These are phyloP conservation scores for Alcis repandata DNA, from an alignment of 2,888 invertebrate species.

Conservation along the genomic window DNA sequence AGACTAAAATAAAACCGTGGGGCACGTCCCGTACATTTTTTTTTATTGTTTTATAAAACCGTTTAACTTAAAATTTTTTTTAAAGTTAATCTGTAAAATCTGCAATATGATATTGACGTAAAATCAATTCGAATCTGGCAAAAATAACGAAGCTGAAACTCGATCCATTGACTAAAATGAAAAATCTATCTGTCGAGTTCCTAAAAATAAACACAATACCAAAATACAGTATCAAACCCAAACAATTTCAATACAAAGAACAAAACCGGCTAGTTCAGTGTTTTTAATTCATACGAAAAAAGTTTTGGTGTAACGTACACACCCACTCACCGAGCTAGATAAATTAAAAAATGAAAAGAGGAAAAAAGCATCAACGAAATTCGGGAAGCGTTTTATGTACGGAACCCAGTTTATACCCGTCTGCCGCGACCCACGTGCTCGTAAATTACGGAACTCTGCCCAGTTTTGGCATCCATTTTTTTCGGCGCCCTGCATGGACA, in stretches of 20 bases:
- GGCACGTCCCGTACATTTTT: too few relatives aligned
- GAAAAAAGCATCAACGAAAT: constrained; percentile 55
- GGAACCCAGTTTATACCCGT: constrained; percentile 63
- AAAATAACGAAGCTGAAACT: too few relatives aligned
- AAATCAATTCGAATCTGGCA: too few relatives aligned
- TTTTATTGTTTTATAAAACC: too few relatives aligned
- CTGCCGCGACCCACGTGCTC: constrained; percentile 57
- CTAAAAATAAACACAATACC: neutral
- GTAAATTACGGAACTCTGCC: constrained; percentile 60
- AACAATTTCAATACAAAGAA: constrained; percentile 5
- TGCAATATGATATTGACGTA: too few relatives aligned
- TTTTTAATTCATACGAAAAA: constrained; percentile 20
- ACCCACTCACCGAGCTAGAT: constrained; percentile 56
- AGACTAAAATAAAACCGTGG: too few relatives aligned
- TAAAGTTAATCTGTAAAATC: too few relatives aligned
- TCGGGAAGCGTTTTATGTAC: constrained; percentile 64
- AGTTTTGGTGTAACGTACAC: constrained; percentile 20
- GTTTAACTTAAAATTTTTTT: too few relatives aligned
- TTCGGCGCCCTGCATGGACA: constrained; percentile 52
- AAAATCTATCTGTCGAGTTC: neutral
- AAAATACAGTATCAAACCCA: neutral
- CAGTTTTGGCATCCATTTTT: constrained; percentile 64
- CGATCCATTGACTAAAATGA: too few relatives aligned
- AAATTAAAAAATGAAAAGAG: constrained; percentile 70
- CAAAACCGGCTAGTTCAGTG: constrained; percentile 18